These are phyloP conservation scores for Achroia grisella DNA, from an alignment of 1,140 invertebrate species.

Conservation along the genomic window DNA sequence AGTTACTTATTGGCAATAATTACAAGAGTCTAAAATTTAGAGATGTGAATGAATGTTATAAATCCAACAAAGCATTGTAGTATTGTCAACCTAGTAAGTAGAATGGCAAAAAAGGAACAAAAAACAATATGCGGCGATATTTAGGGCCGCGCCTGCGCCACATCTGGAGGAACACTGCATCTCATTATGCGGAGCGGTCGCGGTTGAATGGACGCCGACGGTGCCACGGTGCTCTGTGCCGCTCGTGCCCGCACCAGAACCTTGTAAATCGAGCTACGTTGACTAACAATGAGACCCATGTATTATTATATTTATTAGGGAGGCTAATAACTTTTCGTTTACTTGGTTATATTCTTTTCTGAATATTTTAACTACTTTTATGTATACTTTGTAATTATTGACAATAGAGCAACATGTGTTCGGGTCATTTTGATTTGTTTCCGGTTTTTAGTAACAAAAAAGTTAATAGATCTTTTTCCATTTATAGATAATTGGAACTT, in stretches of 20 bases:
- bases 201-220: constrained; percentile 33
- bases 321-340: not conserved
- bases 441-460: too few species aligned
- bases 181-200: constrained; percentile 61
- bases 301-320: not conserved
- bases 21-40: too few species aligned
- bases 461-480: too few species aligned
- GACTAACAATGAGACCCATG: not conserved
- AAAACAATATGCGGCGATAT: constrained; percentile 47
- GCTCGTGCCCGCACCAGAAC: constrained; percentile 16
- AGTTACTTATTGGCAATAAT: too few species aligned
- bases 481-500: too few species aligned
- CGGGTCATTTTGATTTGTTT: too few species aligned
- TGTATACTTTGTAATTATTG: too few species aligned
- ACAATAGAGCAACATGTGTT: too few species aligned
- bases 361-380: too few species aligned
- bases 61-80: constrained; percentile 15
- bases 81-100: constrained; percentile 35
- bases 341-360: not conserved
- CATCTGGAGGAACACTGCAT: constrained; percentile 67
- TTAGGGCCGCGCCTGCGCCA: constrained; percentile 59
- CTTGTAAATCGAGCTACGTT: constrained; percentile 7
- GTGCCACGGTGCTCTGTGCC: constrained; percentile 5
- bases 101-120: constrained; percentile 42
- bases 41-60: too few species aligned